Evolutionary conservation across 2,113 vertebrate species (phyloP), one percentile per base, ranked within the genome.

Genomic region (Macquaria ambigua): DNA sequence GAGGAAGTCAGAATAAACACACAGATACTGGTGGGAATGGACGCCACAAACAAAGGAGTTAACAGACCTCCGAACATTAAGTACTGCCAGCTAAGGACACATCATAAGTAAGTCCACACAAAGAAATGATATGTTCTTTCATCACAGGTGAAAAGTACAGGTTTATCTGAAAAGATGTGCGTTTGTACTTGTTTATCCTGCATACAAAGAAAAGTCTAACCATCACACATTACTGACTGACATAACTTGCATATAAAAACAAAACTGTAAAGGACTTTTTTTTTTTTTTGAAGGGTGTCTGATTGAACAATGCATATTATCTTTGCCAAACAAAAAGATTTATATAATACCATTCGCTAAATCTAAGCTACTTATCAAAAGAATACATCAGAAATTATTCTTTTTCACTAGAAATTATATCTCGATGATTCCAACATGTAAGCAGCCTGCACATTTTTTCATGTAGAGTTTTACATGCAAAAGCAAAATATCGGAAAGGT

Each of bases 1-100:
- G 67, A 81, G 68, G 31, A 71, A 68, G 71, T 62, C n/a, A 31
- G 50, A 15, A 52, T 69, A 56, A 14, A 85, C 43, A 41, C 18
- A 59, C 16, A 41, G 9, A 43, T 31, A 28, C 28, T 41, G 55
- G 52, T 50, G 15, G 69, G 59, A 55, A 16, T 31, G 46, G 23
- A 39, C 5, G 39, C 4, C 50, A 56, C 50, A 67, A 20, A 20
- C 53, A 69, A 15, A 48, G 39, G 52, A 66, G 77, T 63, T 63
- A 41, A 41, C 16, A 21, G 39, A 63, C 43, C 14, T 11, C 16
- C 21, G 28, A 12, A 67, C 41, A 37, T 58, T 56, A 41, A 52
- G 20, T 34, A 34, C 8, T 55, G 43, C 25, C 15, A 43, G 8
- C n/a, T 16, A 12, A 31, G 6, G 53, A 39, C 53, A 39, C 14